Conservation (phyloP, 2,888 invertebrate species). For the Peribatodes rhomboidaria region DNA sequence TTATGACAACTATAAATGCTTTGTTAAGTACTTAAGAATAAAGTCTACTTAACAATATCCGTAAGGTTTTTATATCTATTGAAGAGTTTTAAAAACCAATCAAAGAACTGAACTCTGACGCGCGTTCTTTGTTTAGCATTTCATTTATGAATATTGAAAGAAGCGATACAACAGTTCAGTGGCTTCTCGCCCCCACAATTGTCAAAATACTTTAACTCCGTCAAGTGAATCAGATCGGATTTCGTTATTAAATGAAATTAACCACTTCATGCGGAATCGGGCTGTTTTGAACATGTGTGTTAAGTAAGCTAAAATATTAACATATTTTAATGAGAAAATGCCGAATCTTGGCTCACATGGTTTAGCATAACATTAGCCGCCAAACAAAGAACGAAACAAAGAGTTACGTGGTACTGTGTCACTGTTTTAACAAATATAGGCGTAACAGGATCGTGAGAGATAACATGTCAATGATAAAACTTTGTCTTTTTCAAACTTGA, state of each 20-base stretch:
- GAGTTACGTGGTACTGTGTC: constrained; percentile 13
- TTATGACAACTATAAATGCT: no score
- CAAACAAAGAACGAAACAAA: constrained; percentile 1
- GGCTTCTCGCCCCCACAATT: neutral
- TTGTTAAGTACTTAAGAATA: no score
- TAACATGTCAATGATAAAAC: constrained; percentile 6
- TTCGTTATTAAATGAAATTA: neutral
- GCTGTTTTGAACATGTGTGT: neutral
- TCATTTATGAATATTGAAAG: neutral
- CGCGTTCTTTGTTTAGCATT: neutral
- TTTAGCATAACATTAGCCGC: constrained; percentile 18
- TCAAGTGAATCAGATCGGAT: neutral
- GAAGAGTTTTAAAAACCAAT: no score
- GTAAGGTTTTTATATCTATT: no score
- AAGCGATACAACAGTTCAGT: neutral
- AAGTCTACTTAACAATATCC: no score
- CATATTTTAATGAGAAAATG: constrained; percentile 6
- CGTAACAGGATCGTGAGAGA: constrained; percentile 29
- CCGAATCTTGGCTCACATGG: constrained; percentile 5
- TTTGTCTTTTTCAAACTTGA: neutral
- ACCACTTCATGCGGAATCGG: neutral
- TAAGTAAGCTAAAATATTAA: constrained; percentile 1
- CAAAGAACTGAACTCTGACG: no score
- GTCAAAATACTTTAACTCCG: no score
- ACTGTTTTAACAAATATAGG: constrained; percentile 11